Evolutionary conservation across 1,140 invertebrate genomes (phyloP).

Genomic region (Sminthurides bifidus): DNA sequence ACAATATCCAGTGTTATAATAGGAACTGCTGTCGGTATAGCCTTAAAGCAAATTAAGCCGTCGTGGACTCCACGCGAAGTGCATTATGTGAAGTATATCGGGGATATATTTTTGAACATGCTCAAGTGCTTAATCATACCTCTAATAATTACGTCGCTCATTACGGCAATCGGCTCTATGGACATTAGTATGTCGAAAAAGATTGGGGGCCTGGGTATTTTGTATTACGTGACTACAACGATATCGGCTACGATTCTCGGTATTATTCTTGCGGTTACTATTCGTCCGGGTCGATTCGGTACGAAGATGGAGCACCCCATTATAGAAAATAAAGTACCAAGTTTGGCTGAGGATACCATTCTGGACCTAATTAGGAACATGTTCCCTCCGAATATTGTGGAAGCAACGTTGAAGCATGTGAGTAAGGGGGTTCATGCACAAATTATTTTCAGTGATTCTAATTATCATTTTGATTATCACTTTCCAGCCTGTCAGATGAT

Average conservation of each 20-base stretch:
- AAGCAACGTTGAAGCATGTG: conserved; percentile 55
- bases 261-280: conserved; percentile 54
- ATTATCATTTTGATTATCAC: background rate
- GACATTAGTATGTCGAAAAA: conserved; percentile 51
- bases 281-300: conserved; percentile 52
- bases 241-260: conserved; percentile 57
- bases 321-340: conserved; percentile 34
- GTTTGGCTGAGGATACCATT: conserved; percentile 48
- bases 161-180: conserved; percentile 43
- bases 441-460: background rate
- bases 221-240: conserved; percentile 65
- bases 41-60: conserved; percentile 37
- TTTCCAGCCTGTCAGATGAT: background rate
- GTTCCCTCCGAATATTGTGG: conserved; percentile 79
- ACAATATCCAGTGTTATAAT: conserved; percentile 46
- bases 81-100: conserved; percentile 41
- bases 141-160: conserved; percentile 49
- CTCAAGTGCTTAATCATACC: conserved; percentile 52
- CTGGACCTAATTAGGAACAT: conserved; percentile 62
- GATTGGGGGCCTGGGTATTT: conserved; percentile 53
- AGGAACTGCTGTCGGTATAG: conserved; percentile 45
- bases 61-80: conserved; percentile 42
- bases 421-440: background rate
- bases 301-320: conserved; percentile 26
- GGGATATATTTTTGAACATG: conserved; percentile 47